Percentiles rank a stretch among this genome's conserved stretches.
These are phyloP conservation scores for Suricata suricatta DNA, from an alignment of 2,113 vertebrate genomes.

Conservation along the genomic window DNA sequence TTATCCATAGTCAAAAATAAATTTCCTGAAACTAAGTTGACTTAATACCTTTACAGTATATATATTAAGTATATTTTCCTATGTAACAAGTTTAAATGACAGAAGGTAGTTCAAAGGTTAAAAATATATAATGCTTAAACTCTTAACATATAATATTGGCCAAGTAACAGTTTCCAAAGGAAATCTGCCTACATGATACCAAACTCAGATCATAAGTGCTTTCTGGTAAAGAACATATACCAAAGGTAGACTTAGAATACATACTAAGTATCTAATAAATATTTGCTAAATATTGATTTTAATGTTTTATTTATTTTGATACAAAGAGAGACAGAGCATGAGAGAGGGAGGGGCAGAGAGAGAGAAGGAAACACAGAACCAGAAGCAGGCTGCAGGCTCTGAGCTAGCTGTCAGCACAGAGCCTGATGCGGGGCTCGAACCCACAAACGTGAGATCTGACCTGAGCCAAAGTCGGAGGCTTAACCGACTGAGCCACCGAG, in stretches of 20 bases:
- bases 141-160: neutral
- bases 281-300: slow-evolving; percentile 5
- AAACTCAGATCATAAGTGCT: neutral
- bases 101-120: neutral
- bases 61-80: neutral
- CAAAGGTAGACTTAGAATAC: neutral
- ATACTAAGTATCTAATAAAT: neutral
- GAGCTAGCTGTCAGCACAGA: no score
- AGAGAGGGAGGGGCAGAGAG: no score
- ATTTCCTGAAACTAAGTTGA: neutral
- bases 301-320: no score
- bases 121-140: neutral
- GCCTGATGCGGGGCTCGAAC: no score
- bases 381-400: no score
- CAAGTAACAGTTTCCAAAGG: neutral
- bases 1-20: neutral
- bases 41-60: neutral
- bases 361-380: no score
- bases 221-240: neutral
- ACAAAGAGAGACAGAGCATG: no score
- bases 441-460: no score
- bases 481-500: no score
- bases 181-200: neutral
- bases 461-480: no score
- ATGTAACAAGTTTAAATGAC: neutral